Base-by-base conservation (phyloP, 1,140 invertebrate species). In the Drosophila auraria region DNA sequence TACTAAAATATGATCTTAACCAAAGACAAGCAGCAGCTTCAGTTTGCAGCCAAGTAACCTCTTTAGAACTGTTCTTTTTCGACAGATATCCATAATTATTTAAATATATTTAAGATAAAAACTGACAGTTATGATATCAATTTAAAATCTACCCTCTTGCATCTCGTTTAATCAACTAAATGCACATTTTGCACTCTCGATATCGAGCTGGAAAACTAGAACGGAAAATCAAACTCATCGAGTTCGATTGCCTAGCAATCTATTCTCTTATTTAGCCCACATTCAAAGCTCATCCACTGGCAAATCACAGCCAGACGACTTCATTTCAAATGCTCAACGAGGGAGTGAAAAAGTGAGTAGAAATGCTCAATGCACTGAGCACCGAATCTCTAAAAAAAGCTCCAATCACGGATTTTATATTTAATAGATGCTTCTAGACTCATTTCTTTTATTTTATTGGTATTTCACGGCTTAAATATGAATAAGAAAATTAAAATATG, bases 241-340 rank as follows among this genome's bases (percentile, higher is more conserved):
- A 51, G 23, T 60, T 45, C 54, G 54, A 73, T 73, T 72, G 68
- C 56, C 68, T 50, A 50, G 68, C 66, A 73, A 59, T 72, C 66
- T 68, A 44, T 73, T 73, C 45, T 73, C 56, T 61, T 44, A 61
- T 61, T 72, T 73, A 73, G 51, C 70, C 70, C 68, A 61, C 69
- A 72, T 73, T 73, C 68, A 30, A 36, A 72, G 70, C 68, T 73
- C 54, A 72, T 58, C 71, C 47, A 12, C 33, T 60, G 68, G 56
- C 70, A 73, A 73, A 73, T 73, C 70, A 72, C 68, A 73, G 68
- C 23, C 53, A 73, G 54, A 73, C 51, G 27, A 70, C 70, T 61
- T 73, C 68, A 73, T 73, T 73, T 51, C 70, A 27, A 73, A 73
- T 53, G 45, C 27, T 50, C 20, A n/a, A 30, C 4, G 20, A 20